Percentiles rank a stretch among this genome's conserved stretches.
These are phyloP conservation scores for Scyliorhinus canicula DNA, from an alignment of 2,797 vertebrate genomes.

Conservation along the genomic window DNA sequence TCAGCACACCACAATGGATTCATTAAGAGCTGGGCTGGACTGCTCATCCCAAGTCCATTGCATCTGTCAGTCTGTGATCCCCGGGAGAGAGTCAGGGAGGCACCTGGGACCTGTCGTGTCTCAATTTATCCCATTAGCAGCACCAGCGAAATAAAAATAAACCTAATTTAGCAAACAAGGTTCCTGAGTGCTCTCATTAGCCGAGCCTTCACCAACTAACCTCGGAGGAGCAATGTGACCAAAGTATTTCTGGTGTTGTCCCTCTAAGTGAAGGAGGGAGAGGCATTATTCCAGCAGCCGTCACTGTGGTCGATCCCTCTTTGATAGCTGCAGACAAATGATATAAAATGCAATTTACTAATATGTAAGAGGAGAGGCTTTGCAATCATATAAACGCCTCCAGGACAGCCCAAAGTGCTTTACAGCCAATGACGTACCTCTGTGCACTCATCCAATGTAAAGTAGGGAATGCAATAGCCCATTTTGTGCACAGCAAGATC, in stretches of 20 bases:
- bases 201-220: background rate
- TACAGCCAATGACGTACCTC: background rate
- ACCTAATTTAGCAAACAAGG: conserved; percentile 30
- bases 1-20: background rate
- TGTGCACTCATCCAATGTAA: background rate
- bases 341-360: conserved; percentile 8
- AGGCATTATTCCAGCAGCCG: background rate
- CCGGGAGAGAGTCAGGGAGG: background rate
- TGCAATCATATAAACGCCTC: background rate
- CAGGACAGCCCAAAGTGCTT: background rate
- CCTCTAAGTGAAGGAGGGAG: background rate
- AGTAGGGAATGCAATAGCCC: background rate
- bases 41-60: background rate
- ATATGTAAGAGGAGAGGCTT: background rate
- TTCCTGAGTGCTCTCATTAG: conserved; percentile 31
- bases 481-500: background rate
- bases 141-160: conserved; percentile 12
- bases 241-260: too few relatives aligned
- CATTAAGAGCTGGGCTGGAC: conserved; percentile 28
- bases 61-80: conserved; percentile 18
- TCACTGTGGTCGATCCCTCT: background rate
- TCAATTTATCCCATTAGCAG: conserved; percentile 30
- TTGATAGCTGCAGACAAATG: background rate
- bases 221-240: background rate
- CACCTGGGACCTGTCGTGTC: background rate